Evolutionary conservation across 2,888 invertebrate genomes (phyloP), one percentile per base, ranked within the genome.

Genomic region (Pyralis farinalis): DNA sequence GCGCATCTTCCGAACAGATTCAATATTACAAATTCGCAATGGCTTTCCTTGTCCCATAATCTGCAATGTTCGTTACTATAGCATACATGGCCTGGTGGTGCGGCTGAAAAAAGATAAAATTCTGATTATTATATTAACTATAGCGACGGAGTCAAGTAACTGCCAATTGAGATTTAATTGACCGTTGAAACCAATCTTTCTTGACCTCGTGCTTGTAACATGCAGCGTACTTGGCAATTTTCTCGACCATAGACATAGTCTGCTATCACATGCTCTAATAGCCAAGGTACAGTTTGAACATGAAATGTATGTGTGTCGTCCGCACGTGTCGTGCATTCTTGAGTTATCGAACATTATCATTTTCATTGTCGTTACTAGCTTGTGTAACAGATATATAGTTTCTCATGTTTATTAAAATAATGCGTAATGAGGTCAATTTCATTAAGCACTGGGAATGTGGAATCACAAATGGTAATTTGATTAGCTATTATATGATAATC

Each of bases 51-150:
- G 58, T 95, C 95, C 92, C 94, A 95, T 63, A 97, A 91, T 46
- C 93, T 93, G 72, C 97, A 97, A 74, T 97, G 97, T 46, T 94
- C 94, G 73, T 97, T 95, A 67, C 95, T 96, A 82, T 97, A 96
- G 75, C 97, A 97, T 28, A 96, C 95, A 58, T 96, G 94, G 42
- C 96, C 95, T 22, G 96, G 93, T 65, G 93, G 92, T 11, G 97
- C 95, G 58, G 96, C 97, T 97, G 90, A 49, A 77, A 79, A 42
- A 46, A 46, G 44, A 36, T 37, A 8, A 20, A 28, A 36, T 22
- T 35, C 35, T 29, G 1, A 37, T 11, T 20, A 22, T 20, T 21
- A 37, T 7, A 11, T 20, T 33, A 32, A 38, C 22, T 38, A 38
- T 32, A 33, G 28, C 37, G 22, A 37, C 30, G 33, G 33, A 16